Evolutionary conservation across 2,888 invertebrate species (phyloP), one percentile per base, ranked within the genome.

Genomic region (Colletes collaris): DNA sequence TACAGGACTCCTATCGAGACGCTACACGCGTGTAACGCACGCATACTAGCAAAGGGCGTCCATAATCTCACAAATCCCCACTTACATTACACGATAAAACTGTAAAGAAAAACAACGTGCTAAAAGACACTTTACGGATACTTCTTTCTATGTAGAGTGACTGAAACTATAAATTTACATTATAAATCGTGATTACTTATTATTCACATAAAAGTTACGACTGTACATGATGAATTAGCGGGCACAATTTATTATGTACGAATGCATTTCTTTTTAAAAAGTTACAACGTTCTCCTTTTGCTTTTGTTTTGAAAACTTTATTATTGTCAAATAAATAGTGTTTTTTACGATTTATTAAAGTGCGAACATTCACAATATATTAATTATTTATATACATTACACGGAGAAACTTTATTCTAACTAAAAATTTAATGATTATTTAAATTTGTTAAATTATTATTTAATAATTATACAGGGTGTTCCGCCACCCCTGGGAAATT

Each of bases 1-100:
- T 72, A 79, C 81, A 75, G 27, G 27, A 27, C 27, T 27, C 27
- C 27, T 27, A 27, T 27, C 81, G 60, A 82, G 85, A 85, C 82
- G 85, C 84, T 85, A 86, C 77, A 81, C 83, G 77, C 71, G 27
- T 77, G 76, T 83, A 85, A 85, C 83, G 85, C 85, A 83, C 82
- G 81, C 81, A 85, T 63, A 76, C 76, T 81, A 83, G 83, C 76
- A 81, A 81, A 75, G 86, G 84, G 83, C 79, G 86, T 82, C 78
- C 86, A 85, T 85, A 86, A 82, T 85, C 85, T 83, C 85, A 68
- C 72, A 62, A 44, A 65, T 74, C 83, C 81, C 74, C 67, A 73
- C 73, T 79, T 74, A 73, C 66, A 69, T 68, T 69, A 64, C 55
- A 73, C 70, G 78, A 79, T 82, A 81, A 84, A 81, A 76, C 69